phyloP scores from a whole-genome alignment of 2,888 invertebrate genomes.

The Ophioninae sp. region DNA sequence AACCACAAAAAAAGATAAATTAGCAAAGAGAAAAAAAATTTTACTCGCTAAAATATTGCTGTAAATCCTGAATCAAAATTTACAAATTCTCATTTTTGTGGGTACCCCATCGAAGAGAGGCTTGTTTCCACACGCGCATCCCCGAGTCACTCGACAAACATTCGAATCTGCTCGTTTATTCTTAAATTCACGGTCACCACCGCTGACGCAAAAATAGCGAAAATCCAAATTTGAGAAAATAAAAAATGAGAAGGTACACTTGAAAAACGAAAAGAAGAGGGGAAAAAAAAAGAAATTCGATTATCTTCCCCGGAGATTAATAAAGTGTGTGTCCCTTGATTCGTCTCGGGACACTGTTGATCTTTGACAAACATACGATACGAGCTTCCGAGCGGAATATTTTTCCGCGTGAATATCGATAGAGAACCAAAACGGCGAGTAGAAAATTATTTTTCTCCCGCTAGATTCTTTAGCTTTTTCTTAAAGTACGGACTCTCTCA shows the following conservation, averaged over 20 bases:
- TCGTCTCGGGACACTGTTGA: conserved; percentile 14
- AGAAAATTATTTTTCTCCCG: conserved; percentile 18
- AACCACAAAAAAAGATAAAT: no score
- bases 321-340: conserved; percentile 10
- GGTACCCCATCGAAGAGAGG: no score
- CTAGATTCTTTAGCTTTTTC: not conserved
- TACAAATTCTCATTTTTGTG: no score
- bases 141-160: conserved; percentile 4
- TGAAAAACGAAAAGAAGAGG: not conserved
- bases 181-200: conserved; percentile 35
- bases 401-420: conserved; percentile 7
- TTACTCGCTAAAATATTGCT: no score
- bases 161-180: conserved; percentile 17
- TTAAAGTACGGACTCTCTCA: not conserved
- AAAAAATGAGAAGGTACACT: not conserved
- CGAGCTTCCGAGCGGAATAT: conserved; percentile 8
- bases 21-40: no score
- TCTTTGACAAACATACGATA: conserved; percentile 17
- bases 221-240: conserved; percentile 1
- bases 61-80: no score
- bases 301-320: not conserved
- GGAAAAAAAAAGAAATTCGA: conserved; percentile 13
- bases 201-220: conserved; percentile 15
- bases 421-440: not conserved
- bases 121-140: not conserved